These are phyloP conservation scores for Albula goreensis DNA, from an alignment of 2,113 vertebrate species.

Conservation along the genomic window DNA sequence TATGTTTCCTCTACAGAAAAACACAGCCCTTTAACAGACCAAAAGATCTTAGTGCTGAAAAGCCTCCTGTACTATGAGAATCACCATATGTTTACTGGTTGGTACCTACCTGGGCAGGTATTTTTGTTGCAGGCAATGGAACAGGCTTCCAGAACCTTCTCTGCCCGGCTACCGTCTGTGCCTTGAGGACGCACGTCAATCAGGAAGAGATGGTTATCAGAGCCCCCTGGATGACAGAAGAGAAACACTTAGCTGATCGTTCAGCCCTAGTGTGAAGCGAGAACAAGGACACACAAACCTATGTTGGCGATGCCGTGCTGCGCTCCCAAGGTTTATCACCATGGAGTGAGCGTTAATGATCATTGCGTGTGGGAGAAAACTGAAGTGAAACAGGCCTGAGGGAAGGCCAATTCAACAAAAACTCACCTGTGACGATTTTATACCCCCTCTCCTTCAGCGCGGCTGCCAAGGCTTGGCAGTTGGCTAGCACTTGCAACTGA, in stretches of 20 bases:
- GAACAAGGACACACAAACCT: background rate
- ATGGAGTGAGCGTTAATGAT: too few species aligned
- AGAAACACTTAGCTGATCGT: background rate
- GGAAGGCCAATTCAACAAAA: background rate
- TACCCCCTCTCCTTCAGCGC: conserved; percentile 80
- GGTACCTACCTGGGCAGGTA: conserved; percentile 86
- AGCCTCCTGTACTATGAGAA: too few species aligned
- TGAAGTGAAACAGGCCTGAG: background rate
- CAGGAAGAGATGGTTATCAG: conserved; percentile 93
- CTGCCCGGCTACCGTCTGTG: conserved; percentile 85
- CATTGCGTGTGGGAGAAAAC: background rate
- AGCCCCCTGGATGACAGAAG: conserved; percentile 76
- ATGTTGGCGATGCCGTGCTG: background rate
- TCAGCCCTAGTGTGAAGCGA: background rate
- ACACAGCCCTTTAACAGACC: too few species aligned
- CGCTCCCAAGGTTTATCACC: background rate
- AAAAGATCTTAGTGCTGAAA: too few species aligned
- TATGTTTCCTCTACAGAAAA: too few species aligned
- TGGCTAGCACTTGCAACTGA: conserved; percentile 84
- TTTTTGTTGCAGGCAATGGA: conserved; percentile 97
- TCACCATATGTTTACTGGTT: too few species aligned
- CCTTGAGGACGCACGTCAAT: conserved; percentile 86
- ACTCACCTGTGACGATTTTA: conserved; percentile 85
- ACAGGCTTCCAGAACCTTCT: conserved; percentile 91
- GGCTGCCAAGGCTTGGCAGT: conserved; percentile 77